Evolutionary conservation across 2,797 vertebrate genomes (phyloP).

Genomic region (Coregonus suidteri): DNA sequence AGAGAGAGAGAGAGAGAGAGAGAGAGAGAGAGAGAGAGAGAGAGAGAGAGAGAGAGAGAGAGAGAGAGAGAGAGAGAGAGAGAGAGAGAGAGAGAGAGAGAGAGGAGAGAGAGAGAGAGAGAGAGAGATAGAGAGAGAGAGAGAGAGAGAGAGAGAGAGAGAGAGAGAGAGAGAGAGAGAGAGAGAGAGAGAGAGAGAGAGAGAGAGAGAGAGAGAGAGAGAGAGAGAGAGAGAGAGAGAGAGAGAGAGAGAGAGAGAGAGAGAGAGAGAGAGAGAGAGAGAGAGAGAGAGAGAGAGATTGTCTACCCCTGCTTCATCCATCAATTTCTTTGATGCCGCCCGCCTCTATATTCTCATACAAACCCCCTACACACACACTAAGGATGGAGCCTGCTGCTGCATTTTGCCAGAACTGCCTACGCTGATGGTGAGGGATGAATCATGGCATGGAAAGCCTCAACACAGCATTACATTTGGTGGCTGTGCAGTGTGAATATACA

Average conservation of each 20-base stretch:
- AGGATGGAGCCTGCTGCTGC: slow-evolving; percentile 30
- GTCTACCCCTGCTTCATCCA: slow-evolving; percentile 62
- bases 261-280: slow-evolving; percentile 47
- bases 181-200: too few relatives aligned
- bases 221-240: slow-evolving; percentile 11
- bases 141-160: too few relatives aligned
- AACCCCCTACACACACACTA: slow-evolving; percentile 1
- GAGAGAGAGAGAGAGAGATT: slow-evolving; percentile 56
- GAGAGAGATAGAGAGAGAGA: too few relatives aligned
- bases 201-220: not conserved
- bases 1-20: too few relatives aligned
- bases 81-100: too few relatives aligned
- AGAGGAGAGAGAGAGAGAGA: too few relatives aligned
- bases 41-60: too few relatives aligned
- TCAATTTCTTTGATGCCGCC: slow-evolving; percentile 61
- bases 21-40: too few relatives aligned
- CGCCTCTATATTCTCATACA: slow-evolving; percentile 2
- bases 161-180: not conserved
- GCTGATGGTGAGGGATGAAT: slow-evolving; percentile 64
- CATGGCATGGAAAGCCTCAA: slow-evolving; percentile 53
- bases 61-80: too few relatives aligned
- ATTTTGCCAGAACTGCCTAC: slow-evolving; percentile 55
- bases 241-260: not conserved
- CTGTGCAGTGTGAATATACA: not conserved
- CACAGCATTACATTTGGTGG: slow-evolving; percentile 38